Percentiles rank a stretch among this genome's conserved stretches.
These are phyloP conservation scores for Drosophila pachea DNA, from an alignment of 1,140 invertebrate genomes.

Conservation along the genomic window DNA sequence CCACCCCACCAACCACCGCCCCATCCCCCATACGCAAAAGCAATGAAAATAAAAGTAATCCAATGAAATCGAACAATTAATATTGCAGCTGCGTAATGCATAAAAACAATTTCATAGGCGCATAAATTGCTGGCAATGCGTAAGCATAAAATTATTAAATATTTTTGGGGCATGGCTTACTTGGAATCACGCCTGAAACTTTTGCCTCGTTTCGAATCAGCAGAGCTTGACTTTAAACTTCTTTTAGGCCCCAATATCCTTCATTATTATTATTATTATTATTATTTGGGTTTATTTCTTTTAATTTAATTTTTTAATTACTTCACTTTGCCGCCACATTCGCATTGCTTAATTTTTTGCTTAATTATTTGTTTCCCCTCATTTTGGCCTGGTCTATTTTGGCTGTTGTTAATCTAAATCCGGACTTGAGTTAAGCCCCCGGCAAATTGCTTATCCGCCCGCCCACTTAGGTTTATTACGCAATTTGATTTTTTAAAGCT, in stretches of 20 bases:
- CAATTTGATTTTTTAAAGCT: conserved; percentile 20
- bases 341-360: no score
- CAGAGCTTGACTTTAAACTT: no score
- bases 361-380: no score
- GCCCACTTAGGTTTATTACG: conserved; percentile 38
- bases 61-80: background rate
- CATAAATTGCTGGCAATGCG: background rate
- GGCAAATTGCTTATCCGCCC: background rate
- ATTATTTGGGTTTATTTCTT: no score
- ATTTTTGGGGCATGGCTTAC: no score
- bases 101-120: background rate
- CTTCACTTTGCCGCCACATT: no score
- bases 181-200: no score
- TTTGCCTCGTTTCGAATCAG: no score
- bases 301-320: no score
- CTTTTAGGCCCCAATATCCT: no score
- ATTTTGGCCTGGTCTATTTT: background rate
- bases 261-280: no score
- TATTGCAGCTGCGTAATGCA: conserved; percentile 1
- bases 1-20: background rate
- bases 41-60: background rate
- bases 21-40: background rate
- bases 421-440: no score
- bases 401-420: background rate
- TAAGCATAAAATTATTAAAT: background rate